These are phyloP conservation scores for Cephalophus harveyi DNA, from an alignment of 2,113 vertebrate species.

Conservation along the genomic window DNA sequence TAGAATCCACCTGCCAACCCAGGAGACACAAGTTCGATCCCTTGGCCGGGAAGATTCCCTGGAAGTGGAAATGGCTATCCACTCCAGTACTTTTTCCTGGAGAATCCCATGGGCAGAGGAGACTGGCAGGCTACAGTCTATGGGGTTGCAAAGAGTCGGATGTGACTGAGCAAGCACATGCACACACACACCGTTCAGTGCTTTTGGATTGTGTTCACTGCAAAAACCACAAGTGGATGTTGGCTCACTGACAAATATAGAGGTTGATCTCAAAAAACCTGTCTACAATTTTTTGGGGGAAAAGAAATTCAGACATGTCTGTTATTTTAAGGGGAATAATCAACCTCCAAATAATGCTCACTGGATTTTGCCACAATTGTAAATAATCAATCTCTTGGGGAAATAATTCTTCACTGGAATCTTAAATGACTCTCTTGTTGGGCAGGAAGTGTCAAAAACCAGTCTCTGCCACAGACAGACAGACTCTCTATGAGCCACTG, in stretches of 20 bases:
- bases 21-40: background rate
- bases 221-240: background rate
- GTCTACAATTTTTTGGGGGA: background rate
- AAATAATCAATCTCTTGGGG: background rate
- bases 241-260: background rate
- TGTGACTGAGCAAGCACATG: fast-evolving
- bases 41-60: background rate
- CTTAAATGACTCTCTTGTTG: background rate
- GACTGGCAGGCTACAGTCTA: background rate
- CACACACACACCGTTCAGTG: background rate
- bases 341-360: background rate
- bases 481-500: background rate
- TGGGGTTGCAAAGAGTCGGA: background rate
- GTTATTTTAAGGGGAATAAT: background rate
- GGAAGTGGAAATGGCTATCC: background rate
- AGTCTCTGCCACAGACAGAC: background rate
- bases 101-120: background rate
- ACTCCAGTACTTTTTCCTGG: background rate
- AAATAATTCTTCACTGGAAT: background rate
- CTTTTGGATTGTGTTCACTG: background rate
- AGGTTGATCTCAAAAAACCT: background rate
- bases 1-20: background rate
- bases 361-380: background rate
- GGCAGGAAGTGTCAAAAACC: background rate
- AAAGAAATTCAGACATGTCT: background rate